These are phyloP conservation scores for Bradypodion pumilum DNA, from an alignment of 2,797 vertebrate species.

Conservation along the genomic window DNA sequence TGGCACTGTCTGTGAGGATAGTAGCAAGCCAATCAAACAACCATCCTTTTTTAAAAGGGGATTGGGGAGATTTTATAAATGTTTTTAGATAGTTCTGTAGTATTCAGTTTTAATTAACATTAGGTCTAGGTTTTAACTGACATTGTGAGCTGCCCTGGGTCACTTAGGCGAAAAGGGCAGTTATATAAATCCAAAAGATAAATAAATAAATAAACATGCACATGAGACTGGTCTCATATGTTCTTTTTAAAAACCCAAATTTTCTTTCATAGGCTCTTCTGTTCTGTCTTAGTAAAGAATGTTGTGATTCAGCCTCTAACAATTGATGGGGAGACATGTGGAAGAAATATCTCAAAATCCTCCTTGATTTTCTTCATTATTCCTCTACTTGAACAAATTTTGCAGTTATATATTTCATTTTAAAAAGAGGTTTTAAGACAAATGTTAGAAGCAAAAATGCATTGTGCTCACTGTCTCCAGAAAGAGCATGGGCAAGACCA, in stretches of 20 bases:
- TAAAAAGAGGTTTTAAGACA: slow-evolving; percentile 32
- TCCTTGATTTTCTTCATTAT: background rate
- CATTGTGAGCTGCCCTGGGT: too few relatives aligned
- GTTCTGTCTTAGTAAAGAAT: slow-evolving; percentile 11
- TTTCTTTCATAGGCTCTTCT: slow-evolving; percentile 11
- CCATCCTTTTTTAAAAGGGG: too few relatives aligned
- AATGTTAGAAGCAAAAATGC: slow-evolving; percentile 49
- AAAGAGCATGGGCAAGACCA: background rate
- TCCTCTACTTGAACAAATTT: background rate
- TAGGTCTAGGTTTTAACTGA: too few relatives aligned
- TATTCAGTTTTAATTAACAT: too few relatives aligned
- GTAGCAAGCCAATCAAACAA: slow-evolving; percentile 23
- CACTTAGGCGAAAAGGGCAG: too few relatives aligned
- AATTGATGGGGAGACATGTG: background rate
- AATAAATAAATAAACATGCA: too few relatives aligned
- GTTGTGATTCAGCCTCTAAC: background rate
- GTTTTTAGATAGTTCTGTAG: too few relatives aligned
- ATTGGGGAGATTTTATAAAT: too few relatives aligned
- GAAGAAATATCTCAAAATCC: background rate
- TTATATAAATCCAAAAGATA: too few relatives aligned
- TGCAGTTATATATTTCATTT: slow-evolving; percentile 49
- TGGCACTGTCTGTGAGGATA: slow-evolving; percentile 9
- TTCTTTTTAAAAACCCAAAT: slow-evolving; percentile 22
- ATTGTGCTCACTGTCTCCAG: slow-evolving; percentile 22
- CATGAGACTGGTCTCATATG: background rate